Conservation (phyloP, 2,113 vertebrate genomes). For the Mirounga angustirostris region DNA sequence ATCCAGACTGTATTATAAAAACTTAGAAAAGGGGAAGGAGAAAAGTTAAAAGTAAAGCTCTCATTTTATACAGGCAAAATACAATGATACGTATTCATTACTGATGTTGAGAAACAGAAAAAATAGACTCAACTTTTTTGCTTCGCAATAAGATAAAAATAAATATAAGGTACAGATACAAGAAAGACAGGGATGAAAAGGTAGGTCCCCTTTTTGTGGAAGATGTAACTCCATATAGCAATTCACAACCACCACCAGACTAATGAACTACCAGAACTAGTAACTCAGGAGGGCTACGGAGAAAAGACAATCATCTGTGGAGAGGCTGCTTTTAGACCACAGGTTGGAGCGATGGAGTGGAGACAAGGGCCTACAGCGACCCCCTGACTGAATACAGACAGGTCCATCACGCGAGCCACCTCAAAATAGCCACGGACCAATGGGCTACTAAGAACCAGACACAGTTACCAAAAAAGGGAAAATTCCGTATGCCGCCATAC, state of each 20-base stretch:
- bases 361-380: background rate
- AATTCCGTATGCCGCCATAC: background rate
- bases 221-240: background rate
- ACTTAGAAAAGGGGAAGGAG: background rate
- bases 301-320: background rate
- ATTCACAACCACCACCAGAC: background rate
- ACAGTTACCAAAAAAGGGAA: background rate
- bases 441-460: background rate
- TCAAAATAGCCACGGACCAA: background rate
- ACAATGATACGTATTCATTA: background rate
- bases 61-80: background rate
- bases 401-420: background rate
- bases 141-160: conserved; percentile 11
- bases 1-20: conserved; percentile 11
- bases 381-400: background rate
- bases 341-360: background rate
- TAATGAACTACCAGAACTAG: background rate
- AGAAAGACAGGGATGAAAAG: background rate
- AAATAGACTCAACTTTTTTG: background rate
- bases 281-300: background rate
- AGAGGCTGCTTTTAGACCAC: background rate
- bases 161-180: background rate
- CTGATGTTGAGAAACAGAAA: background rate
- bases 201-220: background rate
- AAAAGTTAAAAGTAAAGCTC: background rate